Evolutionary conservation across 2,113 vertebrate genomes (phyloP).

Genomic region (Brachyhypopomus occidentalis): DNA sequence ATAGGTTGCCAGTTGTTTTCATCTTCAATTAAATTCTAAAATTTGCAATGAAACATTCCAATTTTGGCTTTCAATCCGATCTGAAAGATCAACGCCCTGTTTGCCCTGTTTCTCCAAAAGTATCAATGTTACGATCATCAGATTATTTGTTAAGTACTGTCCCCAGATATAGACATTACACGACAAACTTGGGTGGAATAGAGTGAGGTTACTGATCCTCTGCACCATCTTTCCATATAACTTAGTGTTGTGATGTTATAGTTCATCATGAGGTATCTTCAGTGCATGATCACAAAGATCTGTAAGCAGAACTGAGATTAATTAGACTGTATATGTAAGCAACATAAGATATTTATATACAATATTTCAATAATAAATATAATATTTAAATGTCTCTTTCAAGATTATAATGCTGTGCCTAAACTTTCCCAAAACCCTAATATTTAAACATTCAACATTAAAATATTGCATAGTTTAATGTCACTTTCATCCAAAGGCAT

Average conservation of each 20-base stretch:
- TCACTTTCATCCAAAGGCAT: not conserved
- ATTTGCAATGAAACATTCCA: not conserved
- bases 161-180: not conserved
- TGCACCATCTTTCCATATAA: not conserved
- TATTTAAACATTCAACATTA: too few relatives aligned
- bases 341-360: too few relatives aligned
- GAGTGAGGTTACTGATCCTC: not conserved
- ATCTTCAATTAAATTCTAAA: not conserved
- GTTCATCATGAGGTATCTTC: slow-evolving; percentile 86
- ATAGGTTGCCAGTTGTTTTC: not conserved
- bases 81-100: too few relatives aligned
- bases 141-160: not conserved
- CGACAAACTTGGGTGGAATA: not conserved
- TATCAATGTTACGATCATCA: too few relatives aligned
- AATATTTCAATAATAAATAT: too few relatives aligned
- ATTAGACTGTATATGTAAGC: not conserved
- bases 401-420: too few relatives aligned
- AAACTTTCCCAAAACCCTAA: too few relatives aligned
- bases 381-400: too few relatives aligned
- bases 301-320: slow-evolving; percentile 59
- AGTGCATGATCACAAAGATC: slow-evolving; percentile 95
- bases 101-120: too few relatives aligned
- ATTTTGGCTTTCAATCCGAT: not conserved
- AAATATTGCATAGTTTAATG: too few relatives aligned
- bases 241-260: slow-evolving; percentile 51